Evolutionary conservation across 2,888 invertebrate species (phyloP), one percentile per base, ranked within the genome.

Genomic region (Pseudococcus viburni): DNA sequence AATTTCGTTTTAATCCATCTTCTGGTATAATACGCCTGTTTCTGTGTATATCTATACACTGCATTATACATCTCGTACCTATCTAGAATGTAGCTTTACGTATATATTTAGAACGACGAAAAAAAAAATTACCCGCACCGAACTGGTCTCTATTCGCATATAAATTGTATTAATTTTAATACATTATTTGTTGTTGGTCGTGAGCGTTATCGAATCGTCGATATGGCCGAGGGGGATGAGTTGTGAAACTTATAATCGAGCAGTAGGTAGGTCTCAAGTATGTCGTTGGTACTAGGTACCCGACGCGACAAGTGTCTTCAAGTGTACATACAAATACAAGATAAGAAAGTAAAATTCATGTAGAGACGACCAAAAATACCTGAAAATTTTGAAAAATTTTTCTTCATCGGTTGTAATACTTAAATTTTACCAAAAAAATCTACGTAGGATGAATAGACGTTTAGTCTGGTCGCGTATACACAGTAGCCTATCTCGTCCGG

Each of bases 91-190:
- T 33, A 33, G 26, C 26, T 33, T 33, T 68, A 26, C 12, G 1
- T 68, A 73, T 12, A 33, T 73, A 73, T 64, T 64, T 33, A 73
- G 73, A 73, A 73, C 73, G 73, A 73, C 12, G 33, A 33, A 33
- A 73, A 73, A 73, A 73, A 73, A 73, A 73, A 73, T 73, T 73
- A 73, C 73, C 73, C 73, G 73, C 73, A 73, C 73, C 19, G 33
- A 73, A 33, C 73, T 73, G 73, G 73, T 73, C 73, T 73, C 73
- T 73, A 73, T 33, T 73, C 73, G 73, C 73, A 73, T 73, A 73
- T 33, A 73, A 73, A 73, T 73, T 73, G 73, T 73, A 73, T 73
- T 73, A 73, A 73, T 73, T 73, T 73, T 73, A 73, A 73, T 73
- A 73, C 73, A 73, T 73, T 73, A 73, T 73, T 73, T 73, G 33